Conservation (phyloP, 2,113 vertebrate species). For the Elgaria multicarinata region DNA sequence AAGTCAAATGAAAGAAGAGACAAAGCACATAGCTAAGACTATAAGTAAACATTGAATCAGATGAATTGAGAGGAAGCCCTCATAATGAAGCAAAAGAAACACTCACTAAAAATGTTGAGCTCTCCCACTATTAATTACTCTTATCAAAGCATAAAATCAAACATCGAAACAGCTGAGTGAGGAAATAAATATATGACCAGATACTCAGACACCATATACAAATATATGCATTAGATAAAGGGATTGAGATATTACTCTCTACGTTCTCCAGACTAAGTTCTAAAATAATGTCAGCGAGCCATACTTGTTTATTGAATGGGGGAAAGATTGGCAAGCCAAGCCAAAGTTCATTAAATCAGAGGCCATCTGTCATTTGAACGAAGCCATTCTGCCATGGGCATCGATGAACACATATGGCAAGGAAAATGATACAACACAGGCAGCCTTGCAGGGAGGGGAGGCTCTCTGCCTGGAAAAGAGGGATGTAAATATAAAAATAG, state of each 20-base stretch:
- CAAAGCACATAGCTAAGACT: constrained; percentile 19
- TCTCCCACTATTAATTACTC: constrained; percentile 34
- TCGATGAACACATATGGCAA: constrained; percentile 9
- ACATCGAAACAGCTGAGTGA: constrained; percentile 24
- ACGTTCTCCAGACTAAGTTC: neutral
- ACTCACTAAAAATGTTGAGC: constrained; percentile 4
- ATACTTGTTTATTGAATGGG: neutral
- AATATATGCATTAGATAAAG: neutral
- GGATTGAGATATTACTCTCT: neutral
- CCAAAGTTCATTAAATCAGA: neutral
- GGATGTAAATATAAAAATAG: neutral
- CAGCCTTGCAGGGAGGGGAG: neutral
- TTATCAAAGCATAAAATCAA: constrained; percentile 18
- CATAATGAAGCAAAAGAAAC: constrained; percentile 46
- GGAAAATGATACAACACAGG: neutral
- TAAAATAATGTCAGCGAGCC: neutral
- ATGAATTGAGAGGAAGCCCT: constrained; percentile 14
- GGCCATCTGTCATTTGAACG: neutral
- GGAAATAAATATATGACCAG: neutral
- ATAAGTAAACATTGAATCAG: constrained; percentile 39
- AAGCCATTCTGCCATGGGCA: neutral
- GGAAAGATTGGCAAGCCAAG: constrained; percentile 26
- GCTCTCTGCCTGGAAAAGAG: neutral
- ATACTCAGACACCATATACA: neutral
- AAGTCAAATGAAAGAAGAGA: neutral